Base-by-base conservation (phyloP, 1,140 invertebrate species). In the Atopsyche davidsoni region DNA sequence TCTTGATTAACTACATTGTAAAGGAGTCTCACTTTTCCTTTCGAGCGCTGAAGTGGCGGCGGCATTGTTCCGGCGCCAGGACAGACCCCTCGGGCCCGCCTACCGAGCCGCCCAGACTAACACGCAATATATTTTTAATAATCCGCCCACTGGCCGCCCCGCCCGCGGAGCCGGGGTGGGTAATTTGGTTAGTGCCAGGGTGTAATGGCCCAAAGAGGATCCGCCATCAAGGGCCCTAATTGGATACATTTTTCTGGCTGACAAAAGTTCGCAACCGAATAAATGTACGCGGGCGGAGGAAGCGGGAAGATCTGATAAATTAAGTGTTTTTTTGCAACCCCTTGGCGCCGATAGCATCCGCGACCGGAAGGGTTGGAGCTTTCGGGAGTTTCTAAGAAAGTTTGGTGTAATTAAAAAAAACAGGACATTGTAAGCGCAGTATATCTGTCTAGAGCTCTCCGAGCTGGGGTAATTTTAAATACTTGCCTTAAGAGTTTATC, bases 111-210 rank as follows among this genome's bases (percentile, higher is more conserved):
- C 38, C 41, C 44, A 47, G 51, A 35, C 47, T 36, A 47, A 53
- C 51, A 53, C 44, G 48, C 49, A 48, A 57, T 49, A 48, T 52
- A 52, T 57, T 52, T 52, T 49, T 57, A 57, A 57, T 57, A 57
- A 57, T 57, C 49, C 49, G 35, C 32, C 53, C 53, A 28, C 16
- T 32, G 14, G 24, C 14, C 6, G n/a, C 6, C 6, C 6, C 6
- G 25, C 25, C 25, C 25, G 25, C n/a, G 25, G n/a, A 28, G 6
- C 51, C 36, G 41, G 38, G 35, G 55, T 34, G 50, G 55, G 51
- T 57, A 57, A 57, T 57, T 57, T 53, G 55, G 55, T 57, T 57
- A 57, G 55, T 57, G 55, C 46, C 55, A 50, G 24, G 46, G 53
- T 53, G 55, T 57, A 57, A 57, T 57, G 55, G 55, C 45, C 41